Evolutionary conservation across 2,888 invertebrate genomes (phyloP), one percentile per base, ranked within the genome.

Genomic region (Ryuthela nishihirai): DNA sequence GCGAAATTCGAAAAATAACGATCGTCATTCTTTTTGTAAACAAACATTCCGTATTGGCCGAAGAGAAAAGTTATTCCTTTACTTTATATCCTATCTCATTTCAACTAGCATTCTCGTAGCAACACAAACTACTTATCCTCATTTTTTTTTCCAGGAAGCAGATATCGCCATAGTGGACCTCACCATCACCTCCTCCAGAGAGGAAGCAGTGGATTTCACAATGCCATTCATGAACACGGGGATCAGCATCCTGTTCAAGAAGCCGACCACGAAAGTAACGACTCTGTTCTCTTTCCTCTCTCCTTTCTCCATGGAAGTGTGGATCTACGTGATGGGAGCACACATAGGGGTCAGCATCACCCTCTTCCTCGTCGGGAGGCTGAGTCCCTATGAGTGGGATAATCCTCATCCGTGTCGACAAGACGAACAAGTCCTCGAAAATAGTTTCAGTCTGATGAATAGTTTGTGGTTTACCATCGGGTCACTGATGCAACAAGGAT

Each of bases 391-490:
- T 42, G 68, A 68, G 42, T 68, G 68, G 68, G 67, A 67, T 38
- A 88, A 86, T 76, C 87, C 68, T 21, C 67, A 68, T 61, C 68
- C 89, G 63, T 85, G 88, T 72, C 87, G 89, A 74, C 88, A 32
- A 47, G 85, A 88, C 65, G 87, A 88, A 67, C 64, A 66, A 53
- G 67, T 68, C 12, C 77, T 92, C 73, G 91, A 93, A 78, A 94
- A 92, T 74, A 89, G 91, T 76, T 95, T 95, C 78, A 91, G 87
- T 79, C 88, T 74, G 81, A 87, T 79, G 78, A 95, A 94, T 81
- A 92, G 92, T 78, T 84, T 97, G 80, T 98, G 97, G 97, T 97
- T 98, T 78, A 91, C 93, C 68, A 91, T 94, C 70, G 91, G 91
- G 70, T 91, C 91, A 40, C 82, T 93, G 70, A 90, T 94, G 88